Evolutionary conservation across 2,797 vertebrate species (phyloP), one percentile per base, ranked within the genome.

Genomic region (Nasua narica): DNA sequence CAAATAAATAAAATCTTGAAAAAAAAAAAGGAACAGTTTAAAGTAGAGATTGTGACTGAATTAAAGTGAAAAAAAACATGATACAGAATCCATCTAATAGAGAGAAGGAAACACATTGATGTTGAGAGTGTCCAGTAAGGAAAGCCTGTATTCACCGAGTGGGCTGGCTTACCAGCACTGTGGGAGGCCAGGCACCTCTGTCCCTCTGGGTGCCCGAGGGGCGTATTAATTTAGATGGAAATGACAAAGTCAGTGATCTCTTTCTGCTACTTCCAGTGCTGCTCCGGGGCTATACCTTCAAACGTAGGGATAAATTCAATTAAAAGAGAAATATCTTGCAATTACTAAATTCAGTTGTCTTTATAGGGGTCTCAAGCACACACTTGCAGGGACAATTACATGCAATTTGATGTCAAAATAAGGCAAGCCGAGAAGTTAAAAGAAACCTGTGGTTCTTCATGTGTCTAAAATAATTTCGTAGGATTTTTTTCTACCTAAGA

Each of bases 161-260:
- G 43, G 7, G 32, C 11, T 52, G 43, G 7, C 46, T 7, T 29
- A 10, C n/a, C 60, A 21, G 1, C 27, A 19, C 4, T 1, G 2
- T 0, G 0, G 10, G n/a, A 46, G 15, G 58, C 18, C 32, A 0
- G 23, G 19, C 4, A 4, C 40, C 35, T 0, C 0, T 19, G 50
- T 32, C 7, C 21, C 43, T 7, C 70, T 10, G 11, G 29, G 32
- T 3, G 23, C 48, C 29, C 0, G 5, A 9, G 32, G 23, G 32
- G 7, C 23, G 5, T 5, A 48, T 46, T n/a, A 10, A 18, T 19
- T n/a, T 14, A 37, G 23, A 46, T 1, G 15, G 19, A 54, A 70
- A 77, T 65, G 50, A 40, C 43, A 56, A 46, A 67, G 3, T n/a
- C 18, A 5, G 40, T 48, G 7, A 27, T 2, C 40, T 50, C 70